Evolutionary conservation across 2,888 invertebrate species (phyloP).

Genomic region (Perizoma affinitatum): DNA sequence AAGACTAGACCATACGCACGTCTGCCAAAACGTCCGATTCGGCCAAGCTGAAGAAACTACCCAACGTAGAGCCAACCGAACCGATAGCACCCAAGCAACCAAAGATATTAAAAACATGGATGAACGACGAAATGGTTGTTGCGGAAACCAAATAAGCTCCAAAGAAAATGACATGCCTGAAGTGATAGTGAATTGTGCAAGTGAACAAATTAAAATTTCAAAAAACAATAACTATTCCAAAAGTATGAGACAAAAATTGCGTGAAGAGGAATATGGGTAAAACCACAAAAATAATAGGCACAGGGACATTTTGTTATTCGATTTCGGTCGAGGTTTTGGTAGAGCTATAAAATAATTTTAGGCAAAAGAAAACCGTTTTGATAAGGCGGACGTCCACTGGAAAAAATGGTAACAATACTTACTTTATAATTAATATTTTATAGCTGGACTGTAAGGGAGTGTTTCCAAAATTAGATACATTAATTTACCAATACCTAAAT

Average conservation of each 20-base stretch:
- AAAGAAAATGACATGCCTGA: conserved; percentile 12
- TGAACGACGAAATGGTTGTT: background rate
- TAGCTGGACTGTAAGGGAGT: too few relatives aligned
- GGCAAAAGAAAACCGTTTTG: too few relatives aligned
- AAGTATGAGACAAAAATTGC: conserved; percentile 7
- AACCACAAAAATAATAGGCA: background rate
- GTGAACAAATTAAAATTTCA: conserved; percentile 9
- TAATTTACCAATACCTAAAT: too few relatives aligned
- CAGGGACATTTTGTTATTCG: conserved; percentile 2
- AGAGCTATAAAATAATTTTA: too few relatives aligned
- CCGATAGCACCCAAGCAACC: conserved; percentile 7
- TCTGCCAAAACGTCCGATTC: conserved; percentile 38
- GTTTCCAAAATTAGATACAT: too few relatives aligned
- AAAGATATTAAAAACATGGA: conserved; percentile 7
- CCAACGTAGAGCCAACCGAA: background rate
- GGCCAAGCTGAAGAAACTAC: background rate
- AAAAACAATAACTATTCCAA: conserved; percentile 11
- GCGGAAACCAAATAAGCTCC: conserved; percentile 4
- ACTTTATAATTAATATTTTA: too few relatives aligned
- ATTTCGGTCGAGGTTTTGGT: too few relatives aligned
- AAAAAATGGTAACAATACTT: too few relatives aligned
- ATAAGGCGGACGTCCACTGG: too few relatives aligned
- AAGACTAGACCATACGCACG: conserved; percentile 34
- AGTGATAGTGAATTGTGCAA: conserved; percentile 14
- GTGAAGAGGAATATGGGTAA: conserved; percentile 9